A percentile compares a stretch with the other conserved stretches of the same genome.
Conservation (phyloP, 2,797 vertebrate genomes). For the Cossypha polioptera region DNA sequence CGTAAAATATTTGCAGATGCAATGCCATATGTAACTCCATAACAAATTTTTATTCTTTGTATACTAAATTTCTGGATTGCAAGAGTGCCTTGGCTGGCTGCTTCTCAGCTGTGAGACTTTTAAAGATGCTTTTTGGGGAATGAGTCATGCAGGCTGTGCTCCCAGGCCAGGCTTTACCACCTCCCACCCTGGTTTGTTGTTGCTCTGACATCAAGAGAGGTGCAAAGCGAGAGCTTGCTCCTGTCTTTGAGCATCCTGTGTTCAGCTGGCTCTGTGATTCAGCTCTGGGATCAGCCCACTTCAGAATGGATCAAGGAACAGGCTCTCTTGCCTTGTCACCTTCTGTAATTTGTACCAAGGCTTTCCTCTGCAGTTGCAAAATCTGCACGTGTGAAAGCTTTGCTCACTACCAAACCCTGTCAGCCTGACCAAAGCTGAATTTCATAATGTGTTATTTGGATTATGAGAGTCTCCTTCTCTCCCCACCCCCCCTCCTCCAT, state of each 20-base stretch:
- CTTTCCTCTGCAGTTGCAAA: not conserved
- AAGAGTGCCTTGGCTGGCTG: conserved; percentile 27
- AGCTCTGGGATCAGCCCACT: not conserved
- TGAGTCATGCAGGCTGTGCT: not conserved
- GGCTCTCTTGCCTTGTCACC: not conserved
- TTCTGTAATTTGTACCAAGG: not conserved
- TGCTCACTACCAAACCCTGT: not conserved
- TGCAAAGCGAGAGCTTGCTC: not conserved
- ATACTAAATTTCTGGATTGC: not conserved
- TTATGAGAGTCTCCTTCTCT: not conserved
- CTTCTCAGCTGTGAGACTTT: conserved; percentile 28
- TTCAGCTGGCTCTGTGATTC: not conserved
- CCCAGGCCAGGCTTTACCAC: not conserved
- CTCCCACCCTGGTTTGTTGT: not conserved
- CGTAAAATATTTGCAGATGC: conserved; percentile 57
- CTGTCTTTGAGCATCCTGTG: not conserved
- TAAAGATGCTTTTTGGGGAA: not conserved
- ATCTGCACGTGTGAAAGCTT: not conserved
- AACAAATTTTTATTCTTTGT: not conserved
- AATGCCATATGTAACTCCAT: not conserved
- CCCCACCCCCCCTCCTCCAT: not conserved
- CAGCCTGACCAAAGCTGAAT: not conserved
- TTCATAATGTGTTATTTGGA: not conserved
- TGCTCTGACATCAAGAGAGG: not conserved
- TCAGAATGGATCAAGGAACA: not conserved